These are phyloP conservation scores for Chionodraco myersi DNA, from an alignment of 2,113 vertebrate genomes.

Conservation along the genomic window DNA sequence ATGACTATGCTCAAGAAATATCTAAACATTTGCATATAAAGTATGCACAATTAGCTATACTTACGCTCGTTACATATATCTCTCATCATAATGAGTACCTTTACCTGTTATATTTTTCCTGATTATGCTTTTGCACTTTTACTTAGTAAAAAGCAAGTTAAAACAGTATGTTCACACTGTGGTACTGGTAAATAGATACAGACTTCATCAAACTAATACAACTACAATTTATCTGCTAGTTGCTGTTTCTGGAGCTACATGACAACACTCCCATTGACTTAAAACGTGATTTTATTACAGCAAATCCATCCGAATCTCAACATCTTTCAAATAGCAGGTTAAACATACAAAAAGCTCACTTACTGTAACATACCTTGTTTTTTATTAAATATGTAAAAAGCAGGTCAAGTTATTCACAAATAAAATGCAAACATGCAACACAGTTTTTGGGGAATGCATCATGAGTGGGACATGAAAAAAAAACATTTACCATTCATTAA, in stretches of 20 bases:
- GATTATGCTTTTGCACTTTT: no score
- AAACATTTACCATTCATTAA: conserved; percentile 94
- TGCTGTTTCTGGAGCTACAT: conserved; percentile 34
- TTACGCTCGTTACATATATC: no score
- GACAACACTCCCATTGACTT: conserved; percentile 60
- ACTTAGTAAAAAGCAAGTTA: no score
- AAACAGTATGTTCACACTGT: no score
- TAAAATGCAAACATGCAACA: conserved; percentile 99
- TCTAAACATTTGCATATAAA: no score
- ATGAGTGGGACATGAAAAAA: conserved; percentile 91
- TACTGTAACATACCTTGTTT: conserved; percentile 84
- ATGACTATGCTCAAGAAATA: no score
- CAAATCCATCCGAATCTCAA: conserved; percentile 79
- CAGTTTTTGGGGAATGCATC: conserved; percentile 92
- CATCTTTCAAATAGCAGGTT: conserved; percentile 81
- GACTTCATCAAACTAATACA: no score
- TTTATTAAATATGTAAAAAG: conserved; percentile 99
- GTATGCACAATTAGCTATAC: no score
- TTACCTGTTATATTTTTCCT: no score
- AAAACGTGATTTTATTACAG: conserved; percentile 83
- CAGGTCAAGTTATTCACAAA: conserved; percentile 99
- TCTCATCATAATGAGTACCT: no score
- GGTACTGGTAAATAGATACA: no score
- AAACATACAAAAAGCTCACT: conserved; percentile 85
- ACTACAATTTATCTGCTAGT: not conserved